A percentile compares a stretch with the other conserved stretches of the same genome.
These are phyloP conservation scores for Lepetodrilus schrolli DNA, from an alignment of 2,888 invertebrate genomes.

Conservation along the genomic window DNA sequence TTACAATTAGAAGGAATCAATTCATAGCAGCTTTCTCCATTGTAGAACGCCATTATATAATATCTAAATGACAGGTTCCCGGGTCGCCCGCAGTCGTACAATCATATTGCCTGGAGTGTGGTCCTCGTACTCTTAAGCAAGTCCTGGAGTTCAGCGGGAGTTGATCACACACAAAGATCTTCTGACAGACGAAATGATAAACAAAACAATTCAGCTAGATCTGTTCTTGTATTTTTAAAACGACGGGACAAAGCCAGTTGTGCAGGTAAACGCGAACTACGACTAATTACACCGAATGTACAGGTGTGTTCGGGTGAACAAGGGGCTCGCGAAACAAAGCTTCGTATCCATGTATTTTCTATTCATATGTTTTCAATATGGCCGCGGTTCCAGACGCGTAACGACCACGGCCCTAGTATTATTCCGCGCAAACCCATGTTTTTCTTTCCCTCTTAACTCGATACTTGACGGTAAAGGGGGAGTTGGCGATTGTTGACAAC, in stretches of 20 bases:
- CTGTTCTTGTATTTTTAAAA: not conserved
- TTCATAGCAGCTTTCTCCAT: too few species aligned
- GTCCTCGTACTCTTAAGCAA: too few species aligned
- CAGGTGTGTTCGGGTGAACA: not conserved
- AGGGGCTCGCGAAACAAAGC: not conserved
- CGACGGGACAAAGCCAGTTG: not conserved
- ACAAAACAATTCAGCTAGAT: not conserved
- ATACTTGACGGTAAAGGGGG: slow-evolving; percentile 1
- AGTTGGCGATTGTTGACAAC: not conserved
- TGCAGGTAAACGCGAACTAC: not conserved
- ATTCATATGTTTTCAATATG: slow-evolving; percentile 15
- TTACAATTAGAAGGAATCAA: too few species aligned
- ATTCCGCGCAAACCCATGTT: slow-evolving; percentile 5
- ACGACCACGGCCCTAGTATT: not conserved
- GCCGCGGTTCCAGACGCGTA: not conserved
- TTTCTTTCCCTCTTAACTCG: slow-evolving; percentile 13
- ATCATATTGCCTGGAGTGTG: too few species aligned
- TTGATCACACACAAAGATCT: not conserved
- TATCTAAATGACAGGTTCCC: too few species aligned
- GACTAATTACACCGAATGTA: not conserved
- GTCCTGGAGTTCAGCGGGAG: not conserved
- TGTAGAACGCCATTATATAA: too few species aligned
- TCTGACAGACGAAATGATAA: not conserved
- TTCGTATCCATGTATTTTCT: not conserved
- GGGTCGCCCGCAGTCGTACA: too few species aligned